phyloP scores from a whole-genome alignment of 2,113 vertebrate genomes.

The Pachyramphus minor region DNA sequence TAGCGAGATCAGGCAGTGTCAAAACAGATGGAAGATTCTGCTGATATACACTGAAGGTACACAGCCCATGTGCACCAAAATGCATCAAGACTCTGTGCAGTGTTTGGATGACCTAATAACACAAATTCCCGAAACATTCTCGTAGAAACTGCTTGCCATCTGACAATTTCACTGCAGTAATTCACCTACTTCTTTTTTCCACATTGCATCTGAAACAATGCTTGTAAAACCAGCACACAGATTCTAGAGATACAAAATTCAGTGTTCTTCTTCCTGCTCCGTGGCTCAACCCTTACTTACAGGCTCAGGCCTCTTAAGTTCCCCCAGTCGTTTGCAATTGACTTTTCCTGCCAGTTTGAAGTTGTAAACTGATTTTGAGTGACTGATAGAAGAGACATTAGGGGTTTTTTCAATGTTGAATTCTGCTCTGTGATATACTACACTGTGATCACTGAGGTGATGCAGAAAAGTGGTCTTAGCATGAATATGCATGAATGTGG shows the following conservation, averaged over 20 bases:
- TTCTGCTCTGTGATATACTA: not conserved
- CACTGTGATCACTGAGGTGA: not conserved
- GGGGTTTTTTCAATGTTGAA: not conserved
- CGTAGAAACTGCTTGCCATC: not conserved
- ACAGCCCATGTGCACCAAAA: not conserved
- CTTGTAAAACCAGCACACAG: not conserved
- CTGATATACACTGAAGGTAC: not conserved
- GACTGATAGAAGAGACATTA: not conserved
- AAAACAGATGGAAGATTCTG: not conserved
- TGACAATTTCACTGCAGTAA: not conserved
- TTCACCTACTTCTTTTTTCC: not conserved
- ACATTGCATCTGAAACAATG: not conserved
- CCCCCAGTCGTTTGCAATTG: not conserved
- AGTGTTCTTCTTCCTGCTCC: not conserved
- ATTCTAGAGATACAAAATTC: not conserved
- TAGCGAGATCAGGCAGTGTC: not conserved
- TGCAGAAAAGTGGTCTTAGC: not conserved
- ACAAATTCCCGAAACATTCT: not conserved
- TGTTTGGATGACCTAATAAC: not conserved
- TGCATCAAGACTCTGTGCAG: not conserved
- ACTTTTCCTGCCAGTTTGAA: not conserved
- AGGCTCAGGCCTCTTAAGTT: not conserved
- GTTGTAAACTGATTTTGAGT: not conserved
- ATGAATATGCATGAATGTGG: not conserved
- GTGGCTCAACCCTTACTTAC: not conserved